Evolutionary conservation across 2,888 invertebrate genomes (phyloP).

Genomic region (Meloe dianella): DNA sequence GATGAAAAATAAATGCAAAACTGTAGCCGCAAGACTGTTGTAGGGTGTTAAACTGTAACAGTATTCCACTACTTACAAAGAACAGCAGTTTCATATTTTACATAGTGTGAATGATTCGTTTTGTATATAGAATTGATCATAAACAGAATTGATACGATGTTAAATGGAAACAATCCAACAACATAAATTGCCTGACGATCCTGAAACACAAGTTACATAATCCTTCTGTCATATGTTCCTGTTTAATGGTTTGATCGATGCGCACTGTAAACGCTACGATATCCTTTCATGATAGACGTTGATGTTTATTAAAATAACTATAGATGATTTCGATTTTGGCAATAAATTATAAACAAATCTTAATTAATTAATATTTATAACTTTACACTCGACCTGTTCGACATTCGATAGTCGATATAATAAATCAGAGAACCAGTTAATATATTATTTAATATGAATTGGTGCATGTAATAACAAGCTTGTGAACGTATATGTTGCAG

Average conservation of each 20-base stretch:
- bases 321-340: constrained; percentile 9
- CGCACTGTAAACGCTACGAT: neutral
- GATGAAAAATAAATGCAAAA: neutral
- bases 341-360: constrained; percentile 21
- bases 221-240: constrained; percentile 8
- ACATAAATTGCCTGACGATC: constrained; percentile 18
- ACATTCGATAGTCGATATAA: constrained; percentile 30
- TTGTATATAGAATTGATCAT: constrained; percentile 14
- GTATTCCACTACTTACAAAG: constrained; percentile 18
- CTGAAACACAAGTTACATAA: constrained; percentile 16
- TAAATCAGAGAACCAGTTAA: constrained; percentile 33
- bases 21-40: too few relatives aligned
- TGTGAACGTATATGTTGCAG: constrained; percentile 20
- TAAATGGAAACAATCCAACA: constrained; percentile 14
- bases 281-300: constrained; percentile 8
- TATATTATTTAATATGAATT: constrained; percentile 33
- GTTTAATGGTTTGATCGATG: constrained; percentile 8
- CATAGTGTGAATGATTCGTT: constrained; percentile 14
- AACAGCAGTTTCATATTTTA: constrained; percentile 13
- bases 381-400: constrained; percentile 32
- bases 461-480: constrained; percentile 29
- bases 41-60: neutral
- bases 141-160: constrained; percentile 19
- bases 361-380: constrained; percentile 35
- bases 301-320: neutral